Base-by-base conservation (phyloP, 2,113 vertebrate species). In the Pterocles orientalis region DNA sequence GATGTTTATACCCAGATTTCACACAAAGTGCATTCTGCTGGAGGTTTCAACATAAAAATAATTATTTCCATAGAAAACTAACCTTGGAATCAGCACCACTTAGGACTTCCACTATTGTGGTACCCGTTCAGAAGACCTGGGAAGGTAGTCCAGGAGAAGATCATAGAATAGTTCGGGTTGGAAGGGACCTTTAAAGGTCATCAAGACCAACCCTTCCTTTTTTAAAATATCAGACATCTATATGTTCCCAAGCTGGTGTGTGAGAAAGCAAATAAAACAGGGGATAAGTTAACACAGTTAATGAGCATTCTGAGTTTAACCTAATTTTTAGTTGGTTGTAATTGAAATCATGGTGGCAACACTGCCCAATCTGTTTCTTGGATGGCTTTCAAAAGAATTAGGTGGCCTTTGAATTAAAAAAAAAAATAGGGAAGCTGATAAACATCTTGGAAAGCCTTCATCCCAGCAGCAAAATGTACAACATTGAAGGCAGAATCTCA, bases 371-470 rank as follows among this genome's bases (percentile, higher is more conserved):
- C 50, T 81, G 60, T 62, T 88, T 54, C 60, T 66, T 78, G 76
- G 79, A 88, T 5, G 41, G 86, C 25, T 92, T 93, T 90, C 64
- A 92, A 92, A 70, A 58, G 19, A 88, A 86, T 80, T n/a, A 86
- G 43, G 47, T 83, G 24, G 25, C 18, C 45, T 92, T 50, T 61
- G 45, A 53, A 89, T 72, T 15, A 6, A 39, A 58, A 17, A 29
- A 34, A n/a, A 45, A 41, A 53, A 65, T 14, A 23, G 2, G 2
- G 51, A 75, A 73, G n/a, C 47, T 79, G 41, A 53, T 53, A 33
- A 58, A 53, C 4, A 39, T 51, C 28, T 24, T 71, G 43, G 64
- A 88, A 90, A 86, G 28, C n/a, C 88, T 86, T 93, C 66, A 65
- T n/a, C 54, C 41, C 58, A 58, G 57, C 50, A 93, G 58, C 3